Base-by-base conservation (phyloP, 2,797 vertebrate genomes). In the Sebastes paucispinis region DNA sequence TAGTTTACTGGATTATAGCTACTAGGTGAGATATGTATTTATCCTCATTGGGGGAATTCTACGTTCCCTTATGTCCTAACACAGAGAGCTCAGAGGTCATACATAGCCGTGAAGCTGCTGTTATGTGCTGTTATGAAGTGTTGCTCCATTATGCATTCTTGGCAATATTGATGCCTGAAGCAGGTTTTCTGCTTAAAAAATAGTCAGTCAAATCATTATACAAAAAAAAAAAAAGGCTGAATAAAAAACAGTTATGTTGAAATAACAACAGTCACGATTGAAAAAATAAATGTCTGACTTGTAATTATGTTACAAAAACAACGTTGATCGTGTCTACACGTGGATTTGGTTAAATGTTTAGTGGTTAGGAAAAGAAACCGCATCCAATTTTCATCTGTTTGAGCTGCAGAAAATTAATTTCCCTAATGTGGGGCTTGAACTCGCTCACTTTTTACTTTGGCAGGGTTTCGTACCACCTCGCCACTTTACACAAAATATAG, bases 401-500 rank as follows among this genome's bases (percentile, higher is more conserved):
- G 69, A 67, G 25, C 63, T 20, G 27, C 54, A 71, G 18, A 69
- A 75, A 69, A 65, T 65, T 55, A 0, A 29, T 80, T 82, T 77
- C 50, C 27, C 25, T 58, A 60, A 77, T 57, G 77, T 10, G n/a
- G 22, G 0, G 47, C 43, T 65, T 74, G 36, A 81, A 81, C 77
- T 52, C 0, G 0, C 32, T 65, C 29, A 29, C 78, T 75, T 76
- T 43, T 80, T 11, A 27, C 59, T 63, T 68, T 77, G 72, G 69
- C 59, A 10, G 63, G 5, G 68, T 70, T 60, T 67, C 5, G 0
- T 43, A 43, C 70, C 12, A 20, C 63, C 36, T 32, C 16, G 24
- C 64, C 69, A 67, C 63, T 75, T 80, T 12, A 54, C 75, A 83
- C 71, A 50, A 63, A 20, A 69, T 65, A 73, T 73, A 73, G 67